Percentiles rank a stretch among this genome's conserved stretches.
phyloP scores from a whole-genome alignment of 2,113 vertebrate genomes.

The Perccottus glenii region DNA sequence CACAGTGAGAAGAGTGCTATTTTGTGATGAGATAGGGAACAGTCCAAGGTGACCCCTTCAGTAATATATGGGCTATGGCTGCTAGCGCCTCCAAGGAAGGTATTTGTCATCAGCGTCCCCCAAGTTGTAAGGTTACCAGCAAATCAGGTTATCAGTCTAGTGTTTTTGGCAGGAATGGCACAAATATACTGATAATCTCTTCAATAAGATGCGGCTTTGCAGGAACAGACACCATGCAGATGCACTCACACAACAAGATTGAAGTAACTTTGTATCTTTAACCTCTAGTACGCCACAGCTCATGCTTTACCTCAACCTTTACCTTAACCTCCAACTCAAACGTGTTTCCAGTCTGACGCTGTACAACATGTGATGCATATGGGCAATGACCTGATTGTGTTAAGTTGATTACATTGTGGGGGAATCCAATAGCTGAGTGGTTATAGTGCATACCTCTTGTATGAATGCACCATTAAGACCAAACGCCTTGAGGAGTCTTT shows the following conservation, averaged over 20 bases:
- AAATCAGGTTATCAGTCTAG: slow-evolving; percentile 77
- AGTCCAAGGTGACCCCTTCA: slow-evolving; percentile 78
- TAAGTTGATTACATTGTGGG: slow-evolving; percentile 4
- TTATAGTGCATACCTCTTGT: neutral
- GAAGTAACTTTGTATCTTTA: slow-evolving; percentile 2
- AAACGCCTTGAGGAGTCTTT: neutral
- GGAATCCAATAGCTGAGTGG: neutral
- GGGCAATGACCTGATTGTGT: slow-evolving; percentile 19
- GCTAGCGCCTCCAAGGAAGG: slow-evolving; percentile 78
- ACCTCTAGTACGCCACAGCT: slow-evolving; percentile 6
- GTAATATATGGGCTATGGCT: slow-evolving; percentile 75
- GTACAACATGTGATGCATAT: neutral
- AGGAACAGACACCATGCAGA: slow-evolving; percentile 13
- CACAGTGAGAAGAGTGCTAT: slow-evolving; percentile 60
- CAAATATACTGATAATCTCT: slow-evolving; percentile 73
- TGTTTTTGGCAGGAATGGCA: slow-evolving; percentile 69
- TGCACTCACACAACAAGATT: neutral
- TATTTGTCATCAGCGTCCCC: slow-evolving; percentile 78
- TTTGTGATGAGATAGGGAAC: slow-evolving; percentile 74
- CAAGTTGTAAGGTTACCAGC: slow-evolving; percentile 71
- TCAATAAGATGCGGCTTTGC: slow-evolving; percentile 35
- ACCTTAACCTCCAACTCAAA: slow-evolving; percentile 17
- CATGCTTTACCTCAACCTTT: slow-evolving; percentile 29
- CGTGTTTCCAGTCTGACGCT: slow-evolving; percentile 6
- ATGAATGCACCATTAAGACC: neutral